A percentile compares a stretch with the other conserved stretches of the same genome.
Evolutionary conservation across 2,888 invertebrate species (phyloP).

Genomic region (Endotricha flammealis): DNA sequence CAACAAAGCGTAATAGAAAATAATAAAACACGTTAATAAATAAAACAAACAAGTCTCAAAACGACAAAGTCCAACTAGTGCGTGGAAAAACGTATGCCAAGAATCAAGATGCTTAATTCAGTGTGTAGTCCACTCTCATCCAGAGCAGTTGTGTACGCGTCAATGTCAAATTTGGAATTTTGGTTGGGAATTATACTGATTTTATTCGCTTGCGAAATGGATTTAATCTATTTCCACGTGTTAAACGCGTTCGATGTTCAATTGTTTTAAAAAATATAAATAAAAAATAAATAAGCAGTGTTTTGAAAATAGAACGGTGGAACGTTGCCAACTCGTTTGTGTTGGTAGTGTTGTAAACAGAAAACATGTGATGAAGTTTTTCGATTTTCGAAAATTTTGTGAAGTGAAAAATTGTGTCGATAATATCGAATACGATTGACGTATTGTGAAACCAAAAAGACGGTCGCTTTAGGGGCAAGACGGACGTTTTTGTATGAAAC

Average conservation of each 20-base stretch:
- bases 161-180: slow-evolving; percentile 62
- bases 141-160: slow-evolving; percentile 38
- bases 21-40: too few relatives aligned
- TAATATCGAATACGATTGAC: too few relatives aligned
- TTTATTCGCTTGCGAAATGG: slow-evolving; percentile 69
- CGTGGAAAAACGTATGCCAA: too few relatives aligned
- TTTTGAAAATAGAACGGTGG: slow-evolving; percentile 22
- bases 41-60: background rate
- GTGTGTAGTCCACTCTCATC: slow-evolving; percentile 52
- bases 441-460: too few relatives aligned
- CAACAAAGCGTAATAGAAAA: too few relatives aligned
- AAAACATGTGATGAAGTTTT: slow-evolving; percentile 33
- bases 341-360: slow-evolving; percentile 30
- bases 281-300: slow-evolving; percentile 9
- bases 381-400: slow-evolving; percentile 6
- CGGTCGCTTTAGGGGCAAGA: too few relatives aligned
- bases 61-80: slow-evolving; percentile 10
- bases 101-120: slow-evolving; percentile 46
- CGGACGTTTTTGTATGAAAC: too few relatives aligned
- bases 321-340: slow-evolving; percentile 11
- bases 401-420: too few relatives aligned
- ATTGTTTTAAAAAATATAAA: slow-evolving; percentile 14
- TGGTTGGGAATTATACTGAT: slow-evolving; percentile 64
- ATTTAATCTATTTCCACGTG: slow-evolving; percentile 65
- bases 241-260: slow-evolving; percentile 29